Conservation (phyloP, 2,888 invertebrate species). For the Melinaea menophilus region DNA sequence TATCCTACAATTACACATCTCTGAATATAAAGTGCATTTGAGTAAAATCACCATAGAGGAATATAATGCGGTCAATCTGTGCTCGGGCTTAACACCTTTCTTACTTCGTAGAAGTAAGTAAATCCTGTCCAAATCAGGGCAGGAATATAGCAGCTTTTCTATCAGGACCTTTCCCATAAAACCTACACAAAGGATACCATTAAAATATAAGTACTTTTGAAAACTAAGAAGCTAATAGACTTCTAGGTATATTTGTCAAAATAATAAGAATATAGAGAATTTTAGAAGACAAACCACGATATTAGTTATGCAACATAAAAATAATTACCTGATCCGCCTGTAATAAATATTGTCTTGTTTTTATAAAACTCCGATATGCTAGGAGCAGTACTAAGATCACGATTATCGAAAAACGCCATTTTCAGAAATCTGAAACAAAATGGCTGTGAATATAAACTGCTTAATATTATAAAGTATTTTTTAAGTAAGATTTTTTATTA, state of each 20-base stretch:
- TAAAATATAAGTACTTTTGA: too few relatives aligned
- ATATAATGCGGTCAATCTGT: conserved; percentile 79
- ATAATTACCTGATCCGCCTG: conserved; percentile 83
- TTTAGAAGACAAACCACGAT: neutral
- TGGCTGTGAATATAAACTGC: too few relatives aligned
- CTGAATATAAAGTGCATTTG: too few relatives aligned
- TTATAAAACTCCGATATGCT: conserved; percentile 81
- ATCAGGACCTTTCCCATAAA: conserved; percentile 94
- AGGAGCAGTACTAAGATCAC: conserved; percentile 43
- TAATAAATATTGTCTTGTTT: conserved; percentile 86
- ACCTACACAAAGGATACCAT: conserved; percentile 67
- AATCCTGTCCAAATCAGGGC: conserved; percentile 84
- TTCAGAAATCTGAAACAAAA: conserved; percentile 1
- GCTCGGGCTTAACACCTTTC: conserved; percentile 80
- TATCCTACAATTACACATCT: neutral
- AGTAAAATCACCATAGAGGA: conserved; percentile 42
- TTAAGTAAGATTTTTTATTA: too few relatives aligned
- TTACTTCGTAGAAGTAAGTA: conserved; percentile 88
- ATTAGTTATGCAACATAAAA: neutral
- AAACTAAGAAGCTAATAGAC: neutral
- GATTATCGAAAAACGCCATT: conserved; percentile 56
- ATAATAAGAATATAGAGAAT: neutral
- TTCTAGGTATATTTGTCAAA: neutral
- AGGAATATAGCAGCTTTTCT: conserved; percentile 91
- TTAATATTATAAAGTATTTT: too few relatives aligned